phyloP scores from a whole-genome alignment of 2,888 invertebrate genomes.

The Eristalinus aeneus region DNA sequence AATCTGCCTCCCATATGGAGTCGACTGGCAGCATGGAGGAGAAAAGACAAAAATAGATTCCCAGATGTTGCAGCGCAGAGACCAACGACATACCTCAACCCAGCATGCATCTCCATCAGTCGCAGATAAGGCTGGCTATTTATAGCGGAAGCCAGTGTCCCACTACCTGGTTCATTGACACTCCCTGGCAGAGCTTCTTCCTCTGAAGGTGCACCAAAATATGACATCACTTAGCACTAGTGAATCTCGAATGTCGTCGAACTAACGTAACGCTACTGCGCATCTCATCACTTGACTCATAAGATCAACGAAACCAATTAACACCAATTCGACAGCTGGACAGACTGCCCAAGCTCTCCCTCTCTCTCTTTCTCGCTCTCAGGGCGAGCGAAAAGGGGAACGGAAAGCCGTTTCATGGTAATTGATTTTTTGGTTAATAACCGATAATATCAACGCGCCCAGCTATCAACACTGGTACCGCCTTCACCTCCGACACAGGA shows the following conservation, averaged over 20 bases:
- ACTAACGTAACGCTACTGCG: constrained; percentile 45
- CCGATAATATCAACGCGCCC: constrained; percentile 15
- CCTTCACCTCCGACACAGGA: constrained; percentile 31
- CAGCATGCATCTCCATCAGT: neutral
- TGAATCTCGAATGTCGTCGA: neutral
- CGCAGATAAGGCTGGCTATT: constrained; percentile 13
- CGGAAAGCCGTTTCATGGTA: neutral
- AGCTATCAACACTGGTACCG: constrained; percentile 1
- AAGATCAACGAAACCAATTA: constrained; percentile 20
- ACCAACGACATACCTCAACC: neutral
- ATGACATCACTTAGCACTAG: constrained; percentile 56
- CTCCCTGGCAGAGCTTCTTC: constrained; percentile 43
- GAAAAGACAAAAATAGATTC: neutral
- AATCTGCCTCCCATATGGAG: neutral
- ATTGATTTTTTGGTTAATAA: constrained; percentile 20
- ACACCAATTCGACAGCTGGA: constrained; percentile 6
- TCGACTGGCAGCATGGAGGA: neutral
- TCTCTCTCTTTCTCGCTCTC: neutral
- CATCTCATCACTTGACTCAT: constrained; percentile 57
- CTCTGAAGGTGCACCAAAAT: constrained; percentile 35
- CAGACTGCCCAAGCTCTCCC: neutral
- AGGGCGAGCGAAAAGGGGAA: neutral
- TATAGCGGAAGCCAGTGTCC: constrained; percentile 33
- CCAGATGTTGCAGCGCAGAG: neutral
- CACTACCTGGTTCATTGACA: constrained; percentile 61